phyloP scores from a whole-genome alignment of 2,113 vertebrate genomes.

The Antigone vipio region DNA sequence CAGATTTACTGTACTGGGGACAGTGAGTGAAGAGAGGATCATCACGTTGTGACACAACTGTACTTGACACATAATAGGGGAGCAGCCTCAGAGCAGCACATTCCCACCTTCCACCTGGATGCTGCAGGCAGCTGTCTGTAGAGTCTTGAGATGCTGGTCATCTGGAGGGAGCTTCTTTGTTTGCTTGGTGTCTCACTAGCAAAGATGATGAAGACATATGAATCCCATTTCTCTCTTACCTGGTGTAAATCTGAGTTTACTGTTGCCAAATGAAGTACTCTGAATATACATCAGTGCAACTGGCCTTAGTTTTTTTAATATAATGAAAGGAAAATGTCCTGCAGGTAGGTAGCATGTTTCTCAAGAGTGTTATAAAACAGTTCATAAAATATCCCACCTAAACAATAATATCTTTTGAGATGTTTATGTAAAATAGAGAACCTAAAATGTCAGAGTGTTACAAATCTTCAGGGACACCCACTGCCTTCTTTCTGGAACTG shows the following conservation, averaged over 20 bases:
- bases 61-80: not conserved
- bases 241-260: not conserved
- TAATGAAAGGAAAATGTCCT: not conserved
- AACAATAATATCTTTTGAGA: not conserved
- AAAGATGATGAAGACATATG: not conserved
- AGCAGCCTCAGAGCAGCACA: not conserved
- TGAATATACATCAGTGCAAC: not conserved
- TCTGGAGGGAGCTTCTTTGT: not conserved
- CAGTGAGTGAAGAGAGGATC: not conserved
- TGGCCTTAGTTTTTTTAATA: not conserved
- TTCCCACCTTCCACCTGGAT: not conserved
- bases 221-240: not conserved
- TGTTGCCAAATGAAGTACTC: not conserved
- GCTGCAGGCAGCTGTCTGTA: not conserved
- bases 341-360: not conserved
- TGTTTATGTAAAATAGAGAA: not conserved
- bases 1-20: not conserved
- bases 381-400: not conserved
- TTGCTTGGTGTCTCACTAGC: not conserved
- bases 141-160: not conserved
- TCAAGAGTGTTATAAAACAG: not conserved
- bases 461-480: slow-evolving; percentile 12
- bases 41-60: not conserved
- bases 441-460: not conserved
- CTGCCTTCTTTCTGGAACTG: slow-evolving; percentile 19